Conservation (phyloP, 2,113 vertebrate genomes). For the Prionailurus bengalensis region DNA sequence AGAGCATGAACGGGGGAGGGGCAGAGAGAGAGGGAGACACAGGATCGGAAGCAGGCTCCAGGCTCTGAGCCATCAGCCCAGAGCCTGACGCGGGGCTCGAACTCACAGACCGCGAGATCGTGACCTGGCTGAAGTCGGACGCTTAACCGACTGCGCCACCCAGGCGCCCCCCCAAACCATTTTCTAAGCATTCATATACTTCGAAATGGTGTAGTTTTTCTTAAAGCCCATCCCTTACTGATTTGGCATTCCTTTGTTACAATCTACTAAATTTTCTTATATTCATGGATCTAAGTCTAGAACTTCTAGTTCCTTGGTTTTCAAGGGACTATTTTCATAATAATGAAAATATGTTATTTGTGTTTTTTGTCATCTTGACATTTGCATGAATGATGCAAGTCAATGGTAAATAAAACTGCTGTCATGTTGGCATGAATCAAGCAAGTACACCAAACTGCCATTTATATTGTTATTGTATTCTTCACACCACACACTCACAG, state of each 20-base stretch:
- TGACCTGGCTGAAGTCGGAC: no score
- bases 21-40: no score
- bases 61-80: no score
- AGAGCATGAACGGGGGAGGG: no score
- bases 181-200: not conserved
- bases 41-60: no score
- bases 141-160: no score
- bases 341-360: not conserved
- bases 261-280: not conserved
- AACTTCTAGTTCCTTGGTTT: not conserved
- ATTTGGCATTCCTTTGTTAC: not conserved
- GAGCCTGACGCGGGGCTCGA: no score
- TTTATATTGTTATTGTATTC: not conserved
- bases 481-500: not conserved
- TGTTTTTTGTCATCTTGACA: not conserved
- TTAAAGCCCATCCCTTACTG: not conserved
- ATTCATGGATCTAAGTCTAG: not conserved
- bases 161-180: not conserved
- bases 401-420: not conserved
- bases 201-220: not conserved
- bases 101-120: no score
- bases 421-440: not conserved
- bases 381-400: not conserved
- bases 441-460: not conserved
- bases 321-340: not conserved